Percentiles rank a stretch among this genome's conserved stretches.
Evolutionary conservation across 1,140 invertebrate species (phyloP).

Genomic region (Plectrocnemia conspersa): DNA sequence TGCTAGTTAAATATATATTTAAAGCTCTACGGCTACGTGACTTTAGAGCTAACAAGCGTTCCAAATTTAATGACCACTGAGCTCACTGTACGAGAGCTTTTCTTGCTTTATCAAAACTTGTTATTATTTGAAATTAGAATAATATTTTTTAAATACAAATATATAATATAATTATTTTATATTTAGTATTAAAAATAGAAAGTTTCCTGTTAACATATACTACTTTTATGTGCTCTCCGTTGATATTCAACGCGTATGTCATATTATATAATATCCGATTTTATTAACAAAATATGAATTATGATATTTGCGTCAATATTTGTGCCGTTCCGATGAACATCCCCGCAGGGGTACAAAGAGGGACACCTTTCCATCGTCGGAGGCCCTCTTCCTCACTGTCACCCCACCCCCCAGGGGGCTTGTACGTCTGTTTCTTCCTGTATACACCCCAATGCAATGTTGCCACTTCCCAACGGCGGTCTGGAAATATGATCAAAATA

Average conservation of each 20-base stretch:
- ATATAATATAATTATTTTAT: no score
- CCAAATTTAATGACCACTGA: no score
- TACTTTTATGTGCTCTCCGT: background rate
- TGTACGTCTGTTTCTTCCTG: slow-evolving; percentile 36
- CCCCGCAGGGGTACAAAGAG: slow-evolving; percentile 25
- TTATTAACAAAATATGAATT: background rate
- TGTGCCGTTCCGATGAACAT: background rate
- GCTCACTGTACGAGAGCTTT: no score
- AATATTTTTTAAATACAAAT: no score
- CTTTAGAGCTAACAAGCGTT: no score
- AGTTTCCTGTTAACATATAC: background rate
- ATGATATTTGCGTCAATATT: background rate
- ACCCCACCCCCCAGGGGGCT: slow-evolving; percentile 16
- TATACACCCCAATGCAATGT: slow-evolving; percentile 30
- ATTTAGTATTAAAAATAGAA: background rate
- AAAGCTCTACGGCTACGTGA: no score
- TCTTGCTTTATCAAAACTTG: no score
- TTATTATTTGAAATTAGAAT: no score
- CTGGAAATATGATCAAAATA: slow-evolving; percentile 18
- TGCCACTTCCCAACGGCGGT: slow-evolving; percentile 23
- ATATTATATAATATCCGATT: background rate
- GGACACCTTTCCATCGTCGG: slow-evolving; percentile 33
- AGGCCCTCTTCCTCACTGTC: slow-evolving; percentile 28
- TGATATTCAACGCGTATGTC: background rate
- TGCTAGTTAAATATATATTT: no score